Conservation (phyloP, 2,888 invertebrate genomes). For the Zygaena filipendulae region DNA sequence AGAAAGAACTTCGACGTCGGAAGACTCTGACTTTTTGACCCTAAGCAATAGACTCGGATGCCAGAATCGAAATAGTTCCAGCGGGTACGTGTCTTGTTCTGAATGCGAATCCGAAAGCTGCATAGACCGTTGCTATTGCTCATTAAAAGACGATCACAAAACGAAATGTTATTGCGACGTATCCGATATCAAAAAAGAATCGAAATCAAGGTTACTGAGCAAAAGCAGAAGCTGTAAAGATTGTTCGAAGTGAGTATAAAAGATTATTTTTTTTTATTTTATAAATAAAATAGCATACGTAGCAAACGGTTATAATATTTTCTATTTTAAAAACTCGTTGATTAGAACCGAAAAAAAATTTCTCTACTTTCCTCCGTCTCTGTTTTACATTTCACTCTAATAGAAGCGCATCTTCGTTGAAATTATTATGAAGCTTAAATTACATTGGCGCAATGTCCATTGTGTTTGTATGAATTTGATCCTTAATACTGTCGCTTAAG, state of each 20-base stretch:
- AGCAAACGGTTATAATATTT: no score
- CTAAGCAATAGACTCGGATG: conserved; percentile 69
- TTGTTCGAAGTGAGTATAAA: conserved; percentile 50
- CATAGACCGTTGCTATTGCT: conserved; percentile 89
- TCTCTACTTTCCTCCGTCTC: conserved; percentile 50
- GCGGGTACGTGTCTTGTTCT: conserved; percentile 86
- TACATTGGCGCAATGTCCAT: conserved; percentile 31
- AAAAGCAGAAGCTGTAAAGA: conserved; percentile 53
- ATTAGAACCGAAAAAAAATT: conserved; percentile 38
- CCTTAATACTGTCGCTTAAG: no score
- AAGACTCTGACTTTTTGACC: conserved; percentile 70
- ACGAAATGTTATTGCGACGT: conserved; percentile 74
- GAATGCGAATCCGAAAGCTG: conserved; percentile 92
- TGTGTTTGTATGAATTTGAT: conserved; percentile 26
- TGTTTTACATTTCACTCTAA: conserved; percentile 43
- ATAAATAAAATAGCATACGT: no score
- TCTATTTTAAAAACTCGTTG: conserved; percentile 12
- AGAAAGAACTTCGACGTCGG: conserved; percentile 71
- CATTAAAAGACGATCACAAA: conserved; percentile 69
- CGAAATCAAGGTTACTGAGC: conserved; percentile 34
- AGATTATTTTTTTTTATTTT: neutral
- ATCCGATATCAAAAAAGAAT: conserved; percentile 54
- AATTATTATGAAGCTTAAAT: conserved; percentile 46
- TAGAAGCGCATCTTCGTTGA: conserved; percentile 31
- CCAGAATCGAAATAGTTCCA: conserved; percentile 72